Percentiles rank a stretch among this genome's conserved stretches.
These are phyloP conservation scores for Camelus bactrianus DNA, from an alignment of 2,113 vertebrate species.

Conservation along the genomic window DNA sequence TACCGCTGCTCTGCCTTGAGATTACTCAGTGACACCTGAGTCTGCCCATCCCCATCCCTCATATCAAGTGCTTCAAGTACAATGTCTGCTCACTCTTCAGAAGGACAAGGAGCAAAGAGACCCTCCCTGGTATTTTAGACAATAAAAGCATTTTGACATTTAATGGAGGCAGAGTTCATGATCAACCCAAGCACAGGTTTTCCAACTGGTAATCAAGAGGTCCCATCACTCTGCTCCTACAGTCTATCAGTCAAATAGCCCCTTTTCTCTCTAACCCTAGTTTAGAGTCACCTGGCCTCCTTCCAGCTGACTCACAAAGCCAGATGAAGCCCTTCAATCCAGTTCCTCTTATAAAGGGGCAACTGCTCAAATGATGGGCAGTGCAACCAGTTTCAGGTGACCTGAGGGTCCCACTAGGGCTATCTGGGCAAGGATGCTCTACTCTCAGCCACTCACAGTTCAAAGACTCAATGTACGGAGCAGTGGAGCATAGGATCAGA, in stretches of 20 bases:
- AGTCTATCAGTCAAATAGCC: neutral
- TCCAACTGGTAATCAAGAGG: slow-evolving; percentile 25
- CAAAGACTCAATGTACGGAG: neutral
- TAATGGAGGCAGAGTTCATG: neutral
- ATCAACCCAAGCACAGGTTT: neutral
- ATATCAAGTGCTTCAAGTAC: neutral
- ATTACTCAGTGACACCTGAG: neutral
- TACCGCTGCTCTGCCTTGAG: neutral
- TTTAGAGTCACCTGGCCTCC: neutral
- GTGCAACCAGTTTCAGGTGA: neutral
- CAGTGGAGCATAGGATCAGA: neutral
- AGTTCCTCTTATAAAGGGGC: neutral
- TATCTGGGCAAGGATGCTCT: neutral
- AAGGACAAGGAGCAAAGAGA: neutral
- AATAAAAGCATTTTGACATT: neutral
- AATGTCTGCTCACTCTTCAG: neutral
- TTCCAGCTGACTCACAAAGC: neutral
- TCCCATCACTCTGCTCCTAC: neutral
- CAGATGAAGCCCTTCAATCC: neutral
- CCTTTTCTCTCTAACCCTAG: neutral
- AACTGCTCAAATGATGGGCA: neutral
- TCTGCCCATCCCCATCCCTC: neutral
- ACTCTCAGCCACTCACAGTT: neutral
- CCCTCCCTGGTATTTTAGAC: neutral
- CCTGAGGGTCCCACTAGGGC: neutral